Conservation (phyloP, 2,113 vertebrate species). For the Perccottus glenii region DNA sequence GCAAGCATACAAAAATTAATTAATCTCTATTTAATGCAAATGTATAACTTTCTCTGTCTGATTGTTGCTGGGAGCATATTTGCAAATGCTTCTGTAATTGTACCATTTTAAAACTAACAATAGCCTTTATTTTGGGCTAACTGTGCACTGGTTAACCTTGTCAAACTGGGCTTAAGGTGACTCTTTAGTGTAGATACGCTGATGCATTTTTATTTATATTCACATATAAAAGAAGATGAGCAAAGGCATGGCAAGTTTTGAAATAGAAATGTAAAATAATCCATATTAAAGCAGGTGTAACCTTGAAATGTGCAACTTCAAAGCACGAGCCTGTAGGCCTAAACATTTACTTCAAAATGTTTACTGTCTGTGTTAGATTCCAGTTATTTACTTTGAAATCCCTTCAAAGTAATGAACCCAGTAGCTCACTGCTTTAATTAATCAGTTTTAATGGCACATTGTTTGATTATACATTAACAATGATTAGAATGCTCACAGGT, state of each 20-base stretch:
- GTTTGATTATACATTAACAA: not conserved
- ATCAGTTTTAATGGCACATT: not conserved
- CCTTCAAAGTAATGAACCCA: slow-evolving; percentile 11
- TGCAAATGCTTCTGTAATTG: too few species aligned
- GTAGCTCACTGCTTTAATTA: slow-evolving; percentile 17
- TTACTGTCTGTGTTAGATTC: slow-evolving; percentile 46
- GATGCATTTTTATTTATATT: slow-evolving; percentile 49
- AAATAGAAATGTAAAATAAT: slow-evolving; percentile 55
- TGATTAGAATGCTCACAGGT: not conserved
- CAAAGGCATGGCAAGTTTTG: slow-evolving; percentile 28
- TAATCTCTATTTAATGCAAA: too few species aligned
- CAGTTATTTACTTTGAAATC: slow-evolving; percentile 30
- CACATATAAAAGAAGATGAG: slow-evolving; percentile 25
- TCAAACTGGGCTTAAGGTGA: slow-evolving; percentile 48
- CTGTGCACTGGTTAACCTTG: slow-evolving; percentile 42
- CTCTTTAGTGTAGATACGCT: slow-evolving; percentile 43
- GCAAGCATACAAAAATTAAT: too few species aligned
- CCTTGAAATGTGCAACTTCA: slow-evolving; percentile 61
- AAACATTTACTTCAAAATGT: slow-evolving; percentile 40
- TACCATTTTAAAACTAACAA: too few species aligned
- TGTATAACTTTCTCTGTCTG: too few species aligned
- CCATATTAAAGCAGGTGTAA: slow-evolving; percentile 58
- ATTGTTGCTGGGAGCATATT: too few species aligned
- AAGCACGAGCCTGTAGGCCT: slow-evolving; percentile 50
- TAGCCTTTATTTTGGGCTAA: too few species aligned